Evolutionary conservation across 1,140 invertebrate genomes (phyloP), one percentile per base, ranked within the genome.

Genomic region (Trichomalopsis sarcophagae): DNA sequence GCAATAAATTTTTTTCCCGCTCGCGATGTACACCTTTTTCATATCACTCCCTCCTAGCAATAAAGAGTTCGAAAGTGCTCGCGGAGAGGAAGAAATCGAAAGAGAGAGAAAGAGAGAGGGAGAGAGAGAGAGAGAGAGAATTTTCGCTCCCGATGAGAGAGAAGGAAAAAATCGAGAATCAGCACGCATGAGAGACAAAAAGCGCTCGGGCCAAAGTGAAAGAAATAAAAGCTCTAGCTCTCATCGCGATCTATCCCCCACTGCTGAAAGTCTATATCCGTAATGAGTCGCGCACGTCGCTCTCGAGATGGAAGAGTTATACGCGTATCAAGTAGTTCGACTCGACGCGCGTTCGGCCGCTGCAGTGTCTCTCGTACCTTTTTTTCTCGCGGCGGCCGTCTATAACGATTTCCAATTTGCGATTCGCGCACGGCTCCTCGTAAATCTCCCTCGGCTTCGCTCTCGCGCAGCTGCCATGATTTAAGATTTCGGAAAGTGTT

Each of bases 21-120:
- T 23, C 71, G 36, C 74, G n/a, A 83, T 83, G 6, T 62, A 78
- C 10, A 78, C 21, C 40, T 50, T 75, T 77, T 47, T 71, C 74
- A 84, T 84, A 71, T 84, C 62, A 84, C 62, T 27, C n/a, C 23
- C 66, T 47, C 7, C 0, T 0, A 11, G 47, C 76, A 79, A 84
- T 79, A 79, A 84, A 84, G 82, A 79, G 27, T 78, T 84, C 40
- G 14, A 78, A 76, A 84, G 50, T 69, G 55, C 1, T 27, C 27
- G 33, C 74, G 82, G 33, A 50, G 21, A 21, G 21, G 14, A 84
- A 55, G 68, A 66, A 84, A 84, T 79, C 62, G 14, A 68, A 27
- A 79, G 36, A 40, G 73, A 17, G 27, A 23, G 55, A 81, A 3
- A 36, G 33, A 36, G 33, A 36, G 33, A 36, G 33, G 2, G 33